Percentiles rank a stretch among this genome's conserved stretches.
These are phyloP conservation scores for Gymnoscelis rufifasciata DNA, from an alignment of 2,888 invertebrate species.

Conservation along the genomic window DNA sequence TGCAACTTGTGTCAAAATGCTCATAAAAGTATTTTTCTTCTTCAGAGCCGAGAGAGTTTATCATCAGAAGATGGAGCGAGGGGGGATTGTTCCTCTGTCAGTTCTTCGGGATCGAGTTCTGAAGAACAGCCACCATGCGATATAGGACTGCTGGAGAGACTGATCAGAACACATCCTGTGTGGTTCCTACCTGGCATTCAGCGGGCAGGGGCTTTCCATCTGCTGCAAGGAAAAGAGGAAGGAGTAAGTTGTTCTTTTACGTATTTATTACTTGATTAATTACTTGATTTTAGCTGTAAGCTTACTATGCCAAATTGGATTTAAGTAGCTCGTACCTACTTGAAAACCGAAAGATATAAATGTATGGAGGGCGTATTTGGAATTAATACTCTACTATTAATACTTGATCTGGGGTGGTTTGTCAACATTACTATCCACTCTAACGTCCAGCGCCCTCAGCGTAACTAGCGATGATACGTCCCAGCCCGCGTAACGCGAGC, in stretches of 20 bases:
- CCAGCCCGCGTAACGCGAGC: too few species aligned
- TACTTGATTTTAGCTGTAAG: background rate
- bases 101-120: conserved; percentile 75
- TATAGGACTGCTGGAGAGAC: conserved; percentile 90
- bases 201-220: conserved; percentile 94
- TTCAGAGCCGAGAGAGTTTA: conserved; percentile 82
- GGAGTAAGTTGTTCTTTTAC: conserved; percentile 82
- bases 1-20: too few species aligned
- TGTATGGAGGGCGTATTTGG: too few species aligned
- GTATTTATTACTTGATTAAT: too few species aligned
- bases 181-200: conserved; percentile 97
- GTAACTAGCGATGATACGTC: too few species aligned
- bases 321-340: too few species aligned
- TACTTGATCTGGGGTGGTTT: too few species aligned
- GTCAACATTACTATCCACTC: too few species aligned
- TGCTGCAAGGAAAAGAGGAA: conserved; percentile 94
- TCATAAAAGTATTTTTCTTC: conserved; percentile 21
- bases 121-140: conserved; percentile 88
- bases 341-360: too few species aligned
- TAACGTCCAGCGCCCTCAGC: too few species aligned
- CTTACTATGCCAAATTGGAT: too few species aligned
- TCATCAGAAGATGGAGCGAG: conserved; percentile 81
- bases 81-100: conserved; percentile 80
- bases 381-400: too few species aligned
- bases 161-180: conserved; percentile 94